Evolutionary conservation across 2,888 invertebrate genomes (phyloP).

Genomic region (Himalopsyche tibetana): DNA sequence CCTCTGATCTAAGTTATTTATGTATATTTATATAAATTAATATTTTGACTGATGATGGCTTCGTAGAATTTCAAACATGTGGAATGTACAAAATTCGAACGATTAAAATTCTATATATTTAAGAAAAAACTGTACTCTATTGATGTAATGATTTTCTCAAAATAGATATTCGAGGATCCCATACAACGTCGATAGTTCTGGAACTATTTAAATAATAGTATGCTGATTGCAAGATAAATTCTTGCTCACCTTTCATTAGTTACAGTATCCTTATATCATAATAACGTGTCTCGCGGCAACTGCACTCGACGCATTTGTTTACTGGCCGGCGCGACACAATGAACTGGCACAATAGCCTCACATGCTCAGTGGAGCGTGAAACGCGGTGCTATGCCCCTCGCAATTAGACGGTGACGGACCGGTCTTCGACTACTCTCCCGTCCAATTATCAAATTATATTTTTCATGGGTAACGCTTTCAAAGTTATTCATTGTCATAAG

Average conservation of each 20-base stretch:
- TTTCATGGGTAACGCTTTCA: slow-evolving; percentile 57
- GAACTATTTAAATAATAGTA: too few species aligned
- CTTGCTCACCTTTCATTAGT: neutral
- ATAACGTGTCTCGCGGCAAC: slow-evolving; percentile 25
- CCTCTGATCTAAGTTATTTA: too few species aligned
- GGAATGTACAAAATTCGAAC: too few species aligned
- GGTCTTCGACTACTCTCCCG: slow-evolving; percentile 57
- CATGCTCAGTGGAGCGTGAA: slow-evolving; percentile 52
- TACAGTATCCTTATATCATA: neutral
- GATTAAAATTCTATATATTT: too few species aligned
- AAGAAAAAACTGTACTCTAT: too few species aligned
- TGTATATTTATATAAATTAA: too few species aligned
- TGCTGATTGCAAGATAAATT: too few species aligned
- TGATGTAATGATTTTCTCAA: too few species aligned
- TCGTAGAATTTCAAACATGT: too few species aligned
- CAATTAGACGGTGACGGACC: slow-evolving; percentile 59
- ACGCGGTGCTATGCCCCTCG: slow-evolving; percentile 45
- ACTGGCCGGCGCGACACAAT: slow-evolving; percentile 43
- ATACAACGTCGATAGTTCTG: too few species aligned
- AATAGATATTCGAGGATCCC: too few species aligned
- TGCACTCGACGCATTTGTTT: slow-evolving; percentile 42
- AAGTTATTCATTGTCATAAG: slow-evolving; percentile 45
- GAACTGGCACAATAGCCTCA: slow-evolving; percentile 51
- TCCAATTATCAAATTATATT: slow-evolving; percentile 65
- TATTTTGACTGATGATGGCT: too few species aligned